phyloP scores from a whole-genome alignment of 2,888 invertebrate species.

The Ethmia dodecea region DNA sequence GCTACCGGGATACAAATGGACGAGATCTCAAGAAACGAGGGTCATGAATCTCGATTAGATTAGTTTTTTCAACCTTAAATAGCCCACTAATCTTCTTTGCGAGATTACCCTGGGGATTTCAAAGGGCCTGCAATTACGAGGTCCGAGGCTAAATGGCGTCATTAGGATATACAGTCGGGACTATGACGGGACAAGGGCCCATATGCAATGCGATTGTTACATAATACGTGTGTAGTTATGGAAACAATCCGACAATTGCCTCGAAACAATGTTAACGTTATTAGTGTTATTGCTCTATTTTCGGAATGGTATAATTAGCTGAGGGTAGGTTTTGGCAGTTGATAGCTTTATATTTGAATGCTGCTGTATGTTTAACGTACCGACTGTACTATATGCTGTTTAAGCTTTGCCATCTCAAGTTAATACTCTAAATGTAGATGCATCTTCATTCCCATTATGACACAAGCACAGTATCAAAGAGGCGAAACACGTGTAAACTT shows the following conservation, averaged over 20 bases:
- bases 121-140: constrained; percentile 35
- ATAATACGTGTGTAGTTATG: constrained; percentile 41
- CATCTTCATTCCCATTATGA: no score
- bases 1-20: no score
- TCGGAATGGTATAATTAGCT: constrained; percentile 40
- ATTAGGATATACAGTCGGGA: constrained; percentile 27
- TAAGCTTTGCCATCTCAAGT: no score
- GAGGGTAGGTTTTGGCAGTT: constrained; percentile 7
- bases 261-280: constrained; percentile 38
- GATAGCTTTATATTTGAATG: no score
- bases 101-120: constrained; percentile 42
- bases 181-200: constrained; percentile 26
- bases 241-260: constrained; percentile 52
- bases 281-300: constrained; percentile 46
- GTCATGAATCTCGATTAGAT: constrained; percentile 7
- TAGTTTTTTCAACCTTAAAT: constrained; percentile 34
- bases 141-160: constrained; percentile 38
- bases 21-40: no score
- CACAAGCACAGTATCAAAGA: no score
- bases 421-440: no score
- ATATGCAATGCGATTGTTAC: constrained; percentile 30
- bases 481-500: no score
- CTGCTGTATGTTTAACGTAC: no score
- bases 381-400: no score
- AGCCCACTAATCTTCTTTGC: constrained; percentile 39